Percentiles rank a stretch among this genome's conserved stretches.
phyloP scores from a whole-genome alignment of 2,888 invertebrate genomes.

The Ornithoptera priamus region DNA sequence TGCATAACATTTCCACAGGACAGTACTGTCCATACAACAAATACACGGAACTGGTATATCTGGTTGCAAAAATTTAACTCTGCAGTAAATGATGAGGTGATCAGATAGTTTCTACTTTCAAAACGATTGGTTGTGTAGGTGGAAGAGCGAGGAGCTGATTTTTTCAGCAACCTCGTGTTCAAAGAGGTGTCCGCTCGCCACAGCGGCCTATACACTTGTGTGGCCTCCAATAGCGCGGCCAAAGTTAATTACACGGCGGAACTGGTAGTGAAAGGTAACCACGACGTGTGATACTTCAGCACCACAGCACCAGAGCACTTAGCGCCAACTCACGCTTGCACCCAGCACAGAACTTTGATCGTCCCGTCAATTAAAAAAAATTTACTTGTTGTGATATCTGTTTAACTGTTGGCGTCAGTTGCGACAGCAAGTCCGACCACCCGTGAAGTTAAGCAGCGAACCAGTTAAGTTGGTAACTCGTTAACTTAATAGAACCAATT shows the following conservation, averaged over 20 bases:
- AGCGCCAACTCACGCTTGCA: constrained; percentile 40
- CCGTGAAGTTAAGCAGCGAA: too few species aligned
- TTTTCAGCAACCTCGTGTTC: constrained; percentile 87
- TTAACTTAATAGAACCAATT: too few species aligned
- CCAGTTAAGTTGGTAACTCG: too few species aligned
- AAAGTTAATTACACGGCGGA: constrained; percentile 87
- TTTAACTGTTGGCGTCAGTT: too few species aligned
- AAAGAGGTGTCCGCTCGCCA: constrained; percentile 86
- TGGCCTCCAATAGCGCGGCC: constrained; percentile 86
- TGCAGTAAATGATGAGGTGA: background rate
- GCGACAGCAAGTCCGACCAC: too few species aligned
- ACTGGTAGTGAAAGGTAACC: constrained; percentile 86
- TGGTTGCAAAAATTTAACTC: too few species aligned
- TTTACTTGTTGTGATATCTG: too few species aligned
- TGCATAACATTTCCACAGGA: too few species aligned
- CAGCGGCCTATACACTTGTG: constrained; percentile 87
- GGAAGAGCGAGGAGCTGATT: constrained; percentile 85
- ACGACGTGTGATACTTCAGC: constrained; percentile 30
- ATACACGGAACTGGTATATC: too few species aligned
- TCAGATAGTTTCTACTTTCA: constrained; percentile 34
- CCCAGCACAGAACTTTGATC: constrained; percentile 29
- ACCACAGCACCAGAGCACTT: constrained; percentile 35
- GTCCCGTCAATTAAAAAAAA: too few species aligned
- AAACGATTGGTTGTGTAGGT: constrained; percentile 70
- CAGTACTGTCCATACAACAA: too few species aligned